These are phyloP conservation scores for Smithornis capensis DNA, from an alignment of 2,113 vertebrate species.

Conservation along the genomic window DNA sequence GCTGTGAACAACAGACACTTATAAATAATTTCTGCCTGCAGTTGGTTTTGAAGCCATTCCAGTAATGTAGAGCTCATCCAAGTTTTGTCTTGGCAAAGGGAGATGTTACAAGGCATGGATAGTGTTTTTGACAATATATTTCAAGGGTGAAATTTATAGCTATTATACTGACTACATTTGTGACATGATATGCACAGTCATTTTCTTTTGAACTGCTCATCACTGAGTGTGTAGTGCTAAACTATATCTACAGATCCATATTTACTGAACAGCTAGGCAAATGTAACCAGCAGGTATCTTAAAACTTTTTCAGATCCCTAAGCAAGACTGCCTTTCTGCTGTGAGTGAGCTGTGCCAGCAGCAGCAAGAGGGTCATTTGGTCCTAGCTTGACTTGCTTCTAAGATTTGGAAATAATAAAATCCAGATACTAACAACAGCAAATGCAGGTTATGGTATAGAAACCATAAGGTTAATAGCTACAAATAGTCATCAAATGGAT, in stretches of 20 bases:
- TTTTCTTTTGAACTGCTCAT: background rate
- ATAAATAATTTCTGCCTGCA: conserved; percentile 55
- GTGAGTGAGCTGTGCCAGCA: background rate
- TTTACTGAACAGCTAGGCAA: background rate
- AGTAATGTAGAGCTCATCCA: conserved; percentile 42
- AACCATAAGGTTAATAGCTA: background rate
- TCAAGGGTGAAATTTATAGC: background rate
- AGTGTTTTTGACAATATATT: background rate
- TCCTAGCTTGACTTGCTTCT: background rate
- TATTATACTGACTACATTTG: background rate
- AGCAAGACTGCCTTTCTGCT: background rate
- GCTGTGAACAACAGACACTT: conserved; percentile 33
- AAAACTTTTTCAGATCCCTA: background rate
- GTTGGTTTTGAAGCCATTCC: conserved; percentile 58
- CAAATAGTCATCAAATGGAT: background rate
- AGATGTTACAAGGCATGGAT: background rate
- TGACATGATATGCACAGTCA: background rate
- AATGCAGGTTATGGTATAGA: background rate
- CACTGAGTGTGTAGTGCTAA: background rate
- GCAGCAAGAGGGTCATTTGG: background rate
- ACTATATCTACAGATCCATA: background rate
- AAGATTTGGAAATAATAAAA: background rate
- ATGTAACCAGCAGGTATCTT: background rate
- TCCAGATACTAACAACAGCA: background rate
- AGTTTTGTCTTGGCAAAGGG: conserved; percentile 38